Evolutionary conservation across 2,113 vertebrate species (phyloP), one percentile per base, ranked within the genome.

Genomic region (Myiagra hebetior): DNA sequence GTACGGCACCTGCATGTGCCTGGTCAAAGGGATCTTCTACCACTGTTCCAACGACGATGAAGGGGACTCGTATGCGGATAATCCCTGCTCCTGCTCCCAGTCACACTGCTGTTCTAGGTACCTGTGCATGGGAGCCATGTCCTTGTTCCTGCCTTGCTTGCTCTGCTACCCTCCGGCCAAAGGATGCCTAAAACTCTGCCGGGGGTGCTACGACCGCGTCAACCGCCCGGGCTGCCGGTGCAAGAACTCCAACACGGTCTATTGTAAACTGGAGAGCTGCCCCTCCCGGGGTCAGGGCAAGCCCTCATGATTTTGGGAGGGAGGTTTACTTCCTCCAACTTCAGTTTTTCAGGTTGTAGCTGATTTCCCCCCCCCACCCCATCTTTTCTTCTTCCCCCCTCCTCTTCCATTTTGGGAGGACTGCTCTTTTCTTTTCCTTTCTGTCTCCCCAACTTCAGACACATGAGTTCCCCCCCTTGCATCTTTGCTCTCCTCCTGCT

Each of bases 241-340:
- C 98, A 99, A 99, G 98, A 99, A 99, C 99, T 99, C 99, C 96
- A 99, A 99, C 98, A 99, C 99, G 9, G 99, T 99, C 92, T 99
- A 99, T 97, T 99, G 99, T 97, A 99, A 99, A 98, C 99, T 99
- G 98, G 99, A 99, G 98, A 98, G 98, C 98, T 99, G 99, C 98
- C 98, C 98, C 47, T 98, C 98, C 24, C 98, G 97, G 91, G 96
- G 88, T 77, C 99, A 98, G 96, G 99, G 98, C 46, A 99, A 99
- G 82, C 99, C 98, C 16, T 99, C 99, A 97, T 99, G 99, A 99
- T 98, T 97, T 85, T 72, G 67, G 97, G 97, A 93, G 97, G 97
- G 87, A 96, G 95, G 47, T 60, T 78, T 60, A 63, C 86, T 97
- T 97, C 91, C 74, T 86, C 89, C 91, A 85, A 83, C 47, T 94